These are phyloP conservation scores for Sylvilagus floridanus DNA, from an alignment of 2,797 vertebrate genomes.

Conservation along the genomic window DNA sequence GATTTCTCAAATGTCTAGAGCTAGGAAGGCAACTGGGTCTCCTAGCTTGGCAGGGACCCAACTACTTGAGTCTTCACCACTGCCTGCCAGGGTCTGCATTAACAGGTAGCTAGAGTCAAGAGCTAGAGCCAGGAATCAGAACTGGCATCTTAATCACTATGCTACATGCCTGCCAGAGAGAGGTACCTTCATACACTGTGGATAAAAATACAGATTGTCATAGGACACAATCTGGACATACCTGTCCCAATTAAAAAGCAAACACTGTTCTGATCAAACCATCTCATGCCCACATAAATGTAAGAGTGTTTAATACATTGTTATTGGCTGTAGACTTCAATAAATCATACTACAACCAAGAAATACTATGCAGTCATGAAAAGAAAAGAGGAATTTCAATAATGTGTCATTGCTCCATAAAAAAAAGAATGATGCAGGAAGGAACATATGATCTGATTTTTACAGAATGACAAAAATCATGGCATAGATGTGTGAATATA, in stretches of 20 bases:
- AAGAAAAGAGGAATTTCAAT: not conserved
- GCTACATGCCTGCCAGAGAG: not conserved
- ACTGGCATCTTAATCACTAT: too few species aligned
- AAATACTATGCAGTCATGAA: not conserved
- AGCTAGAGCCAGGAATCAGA: too few species aligned
- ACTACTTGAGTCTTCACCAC: too few species aligned
- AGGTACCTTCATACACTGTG: not conserved
- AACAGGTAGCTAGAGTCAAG: too few species aligned
- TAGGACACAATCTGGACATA: not conserved
- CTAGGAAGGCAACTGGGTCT: too few species aligned
- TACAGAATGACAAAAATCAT: not conserved
- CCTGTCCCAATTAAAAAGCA: not conserved
- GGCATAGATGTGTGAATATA: not conserved
- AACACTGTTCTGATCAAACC: not conserved
- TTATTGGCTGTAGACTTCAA: not conserved
- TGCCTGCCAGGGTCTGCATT: too few species aligned
- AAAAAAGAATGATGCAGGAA: not conserved
- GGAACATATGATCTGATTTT: not conserved
- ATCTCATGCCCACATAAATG: not conserved
- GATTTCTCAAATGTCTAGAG: too few species aligned
- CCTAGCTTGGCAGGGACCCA: too few species aligned
- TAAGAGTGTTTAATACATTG: not conserved
- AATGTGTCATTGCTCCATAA: not conserved
- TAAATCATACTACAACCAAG: not conserved
- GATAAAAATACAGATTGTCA: not conserved